Conservation (phyloP, 2,113 vertebrate genomes). For the Hemibates koningsi region DNA sequence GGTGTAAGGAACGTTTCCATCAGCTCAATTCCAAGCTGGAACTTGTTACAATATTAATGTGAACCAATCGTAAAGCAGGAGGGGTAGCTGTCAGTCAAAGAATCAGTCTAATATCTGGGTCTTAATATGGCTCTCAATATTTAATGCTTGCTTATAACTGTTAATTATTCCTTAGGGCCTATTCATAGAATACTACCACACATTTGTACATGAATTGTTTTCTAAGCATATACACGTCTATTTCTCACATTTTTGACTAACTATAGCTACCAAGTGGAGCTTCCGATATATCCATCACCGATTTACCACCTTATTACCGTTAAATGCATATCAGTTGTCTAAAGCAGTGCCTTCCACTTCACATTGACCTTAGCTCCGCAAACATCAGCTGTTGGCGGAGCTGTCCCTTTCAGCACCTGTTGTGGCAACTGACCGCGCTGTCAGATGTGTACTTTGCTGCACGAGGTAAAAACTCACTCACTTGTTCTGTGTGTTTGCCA, state of each 20-base stretch:
- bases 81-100: not conserved
- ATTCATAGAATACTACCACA: not conserved
- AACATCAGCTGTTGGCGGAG: constrained; percentile 16
- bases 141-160: not conserved
- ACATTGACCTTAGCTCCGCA: not conserved
- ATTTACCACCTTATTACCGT: not conserved
- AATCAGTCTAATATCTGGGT: not conserved
- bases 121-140: not conserved
- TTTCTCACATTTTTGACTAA: not conserved
- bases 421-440: constrained; percentile 9
- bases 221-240: not conserved
- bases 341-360: not conserved
- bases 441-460: not conserved
- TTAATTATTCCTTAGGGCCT: not conserved
- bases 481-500: not conserved
- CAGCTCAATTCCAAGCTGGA: not conserved
- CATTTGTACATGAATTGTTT: not conserved
- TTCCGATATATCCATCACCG: not conserved
- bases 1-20: not conserved
- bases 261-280: not conserved
- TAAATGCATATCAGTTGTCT: not conserved
- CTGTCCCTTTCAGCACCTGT: constrained; percentile 58
- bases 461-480: not conserved
- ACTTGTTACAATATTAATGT: not conserved
- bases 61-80: not conserved